phyloP scores from a whole-genome alignment of 2,113 vertebrate species.

The Motacilla tschutschensis region DNA sequence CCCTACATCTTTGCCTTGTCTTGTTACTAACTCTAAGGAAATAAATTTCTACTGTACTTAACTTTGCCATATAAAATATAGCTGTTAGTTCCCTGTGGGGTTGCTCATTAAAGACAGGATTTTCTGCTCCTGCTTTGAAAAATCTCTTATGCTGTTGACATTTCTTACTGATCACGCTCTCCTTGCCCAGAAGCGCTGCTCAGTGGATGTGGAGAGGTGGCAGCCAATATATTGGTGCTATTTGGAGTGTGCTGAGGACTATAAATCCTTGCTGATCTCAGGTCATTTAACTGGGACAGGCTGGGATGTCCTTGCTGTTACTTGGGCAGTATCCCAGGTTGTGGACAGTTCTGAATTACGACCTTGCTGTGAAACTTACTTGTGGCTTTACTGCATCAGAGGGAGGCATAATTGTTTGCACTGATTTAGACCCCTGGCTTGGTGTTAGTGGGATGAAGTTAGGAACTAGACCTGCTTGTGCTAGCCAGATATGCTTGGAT shows the following conservation, averaged over 20 bases:
- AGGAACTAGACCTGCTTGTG: neutral
- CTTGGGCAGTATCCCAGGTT: neutral
- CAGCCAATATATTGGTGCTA: constrained; percentile 25
- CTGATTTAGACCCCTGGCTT: neutral
- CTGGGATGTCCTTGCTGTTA: constrained; percentile 25
- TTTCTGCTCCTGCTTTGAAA: constrained; percentile 35
- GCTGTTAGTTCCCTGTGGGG: constrained; percentile 7
- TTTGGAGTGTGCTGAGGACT: constrained; percentile 16
- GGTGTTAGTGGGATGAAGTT: neutral
- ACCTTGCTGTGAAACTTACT: neutral
- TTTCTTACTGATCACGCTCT: neutral
- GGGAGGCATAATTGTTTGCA: neutral
- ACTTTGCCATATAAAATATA: constrained; percentile 28
- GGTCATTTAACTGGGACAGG: constrained; percentile 29
- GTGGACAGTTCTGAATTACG: neutral
- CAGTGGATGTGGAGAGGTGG: neutral
- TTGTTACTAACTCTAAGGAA: constrained; percentile 24
- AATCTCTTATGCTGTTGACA: constrained; percentile 8
- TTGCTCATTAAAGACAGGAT: constrained; percentile 42
- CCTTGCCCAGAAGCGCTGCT: neutral
- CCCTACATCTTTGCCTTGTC: neutral
- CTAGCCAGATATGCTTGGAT: neutral
- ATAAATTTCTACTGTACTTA: constrained; percentile 42
- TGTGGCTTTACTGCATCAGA: neutral
- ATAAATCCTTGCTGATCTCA: constrained; percentile 35